Evolutionary conservation across 2,888 invertebrate genomes (phyloP), one percentile per base, ranked within the genome.

Genomic region (Habrosyne pyritoides): DNA sequence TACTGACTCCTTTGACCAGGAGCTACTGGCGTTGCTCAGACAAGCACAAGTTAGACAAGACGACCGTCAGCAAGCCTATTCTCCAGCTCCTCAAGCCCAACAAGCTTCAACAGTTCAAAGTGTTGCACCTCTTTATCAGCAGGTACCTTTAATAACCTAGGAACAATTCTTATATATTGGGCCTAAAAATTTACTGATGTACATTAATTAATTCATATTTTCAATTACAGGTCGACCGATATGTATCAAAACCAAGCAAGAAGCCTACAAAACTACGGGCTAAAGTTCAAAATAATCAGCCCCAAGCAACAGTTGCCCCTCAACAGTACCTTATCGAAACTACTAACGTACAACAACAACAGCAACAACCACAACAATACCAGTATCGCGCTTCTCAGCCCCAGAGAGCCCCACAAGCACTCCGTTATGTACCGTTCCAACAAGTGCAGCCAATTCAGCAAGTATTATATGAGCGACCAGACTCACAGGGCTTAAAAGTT

Each of bases 271-370:
- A 92, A 65, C 79, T 84, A 2, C 86, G 87, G 3, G 77, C 88
- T 3, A 92, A 92, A 66, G 79, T 77, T 6, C 86, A 83, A 64
- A 61, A 81, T 4, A 56, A 64, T 36, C 77, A 83, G 24, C 77
- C 86, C 14, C 87, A 85, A 60, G 64, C 85, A 1, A 71, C 87
- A 10, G 64, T 81, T 10, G 89, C 89, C 24, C 93, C 93, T 28
- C 92, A 93, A 56, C 93, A 93, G 63, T 93, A 93, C 62, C 67
- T 93, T 21, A 93, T 93, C 21, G 93, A 93, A 71, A 93, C 93
- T 0, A 93, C 93, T 0, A 92, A 92, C 55, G 83, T 91, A 1
- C 90, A 90, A 60, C 84, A 84, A 56, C 87, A 84, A 59, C 82
- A 77, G 21, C 66, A 69, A 46, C 72, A 66, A 47, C 73, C 68